A percentile compares a stretch with the other conserved stretches of the same genome.
Evolutionary conservation across 2,113 vertebrate genomes (phyloP).

Genomic region (Vulpes ferrilata): DNA sequence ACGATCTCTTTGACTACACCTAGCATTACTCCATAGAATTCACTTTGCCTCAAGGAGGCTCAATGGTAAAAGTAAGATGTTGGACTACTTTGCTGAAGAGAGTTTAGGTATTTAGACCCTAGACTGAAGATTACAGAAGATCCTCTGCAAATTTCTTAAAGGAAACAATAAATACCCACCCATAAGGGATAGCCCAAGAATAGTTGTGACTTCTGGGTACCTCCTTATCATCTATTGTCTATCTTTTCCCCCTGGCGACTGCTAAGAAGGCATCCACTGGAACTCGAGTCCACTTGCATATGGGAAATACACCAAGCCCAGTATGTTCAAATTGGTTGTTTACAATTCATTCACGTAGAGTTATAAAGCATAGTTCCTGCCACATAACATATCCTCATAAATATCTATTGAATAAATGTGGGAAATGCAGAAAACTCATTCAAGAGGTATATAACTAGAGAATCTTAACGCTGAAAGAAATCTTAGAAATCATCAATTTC

Average conservation of each 20-base stretch:
- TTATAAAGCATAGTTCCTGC: constrained; percentile 40
- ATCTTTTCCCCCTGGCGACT: not conserved
- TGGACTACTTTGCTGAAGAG: not conserved
- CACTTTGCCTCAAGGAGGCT: not conserved
- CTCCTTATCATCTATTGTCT: not conserved
- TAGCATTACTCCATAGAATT: not conserved
- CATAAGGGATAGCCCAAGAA: not conserved
- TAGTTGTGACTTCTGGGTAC: not conserved
- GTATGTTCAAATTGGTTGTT: not conserved
- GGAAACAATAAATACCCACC: not conserved
- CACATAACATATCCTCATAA: not conserved
- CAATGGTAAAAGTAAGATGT: constrained; percentile 17
- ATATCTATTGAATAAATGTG: constrained; percentile 23
- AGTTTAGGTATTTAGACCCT: not conserved
- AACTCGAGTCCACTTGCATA: not conserved
- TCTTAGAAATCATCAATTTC: not conserved
- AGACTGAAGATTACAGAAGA: not conserved
- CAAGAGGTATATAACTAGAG: not conserved
- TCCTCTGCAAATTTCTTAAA: not conserved
- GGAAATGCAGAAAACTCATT: not conserved
- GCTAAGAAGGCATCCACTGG: not conserved
- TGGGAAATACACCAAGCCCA: not conserved
- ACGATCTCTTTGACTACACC: not conserved
- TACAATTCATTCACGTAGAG: constrained; percentile 43
- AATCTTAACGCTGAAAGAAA: constrained; percentile 12